Evolutionary conservation across 92 coral and sea anemone species (phyloP).

Genomic region (Porites lobata): DNA sequence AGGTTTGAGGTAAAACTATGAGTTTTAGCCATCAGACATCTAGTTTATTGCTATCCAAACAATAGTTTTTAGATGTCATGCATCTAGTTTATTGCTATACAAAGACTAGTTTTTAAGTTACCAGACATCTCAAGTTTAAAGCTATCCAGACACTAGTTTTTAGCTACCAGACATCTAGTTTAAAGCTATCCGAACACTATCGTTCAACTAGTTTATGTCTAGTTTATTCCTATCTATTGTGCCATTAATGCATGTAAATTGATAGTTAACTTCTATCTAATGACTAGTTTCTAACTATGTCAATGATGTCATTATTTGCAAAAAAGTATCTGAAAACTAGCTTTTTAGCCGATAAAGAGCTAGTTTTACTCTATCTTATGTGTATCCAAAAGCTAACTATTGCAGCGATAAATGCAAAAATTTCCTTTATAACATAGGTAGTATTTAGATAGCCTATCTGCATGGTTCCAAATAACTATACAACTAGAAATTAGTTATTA

Average conservation of each 20-base stretch:
- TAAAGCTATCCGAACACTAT: too few species aligned
- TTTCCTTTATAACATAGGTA: neutral
- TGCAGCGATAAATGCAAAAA: neutral
- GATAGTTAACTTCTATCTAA: too few species aligned
- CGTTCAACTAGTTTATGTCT: too few species aligned
- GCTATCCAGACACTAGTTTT: slow-evolving; percentile 30
- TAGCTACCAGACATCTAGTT: neutral
- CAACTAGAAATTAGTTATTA: neutral
- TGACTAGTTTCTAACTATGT: too few species aligned
- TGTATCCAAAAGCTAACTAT: neutral
- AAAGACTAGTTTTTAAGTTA: neutral
- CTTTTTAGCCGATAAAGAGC: too few species aligned
- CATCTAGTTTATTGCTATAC: slow-evolving; percentile 30
- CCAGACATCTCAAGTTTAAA: slow-evolving; percentile 19
- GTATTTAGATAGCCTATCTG: neutral
- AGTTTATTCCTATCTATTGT: too few species aligned
- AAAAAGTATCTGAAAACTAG: too few species aligned
- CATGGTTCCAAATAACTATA: neutral
- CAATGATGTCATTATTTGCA: too few species aligned
- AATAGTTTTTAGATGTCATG: neutral
- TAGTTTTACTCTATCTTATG: neutral
- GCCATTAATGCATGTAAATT: too few species aligned
- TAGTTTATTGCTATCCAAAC: slow-evolving; percentile 14
- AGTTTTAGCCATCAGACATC: too few species aligned
- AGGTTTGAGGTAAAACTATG: too few species aligned